Evolutionary conservation across 1,140 invertebrate genomes (phyloP).

Genomic region (Drosophila pseudoananassae): DNA sequence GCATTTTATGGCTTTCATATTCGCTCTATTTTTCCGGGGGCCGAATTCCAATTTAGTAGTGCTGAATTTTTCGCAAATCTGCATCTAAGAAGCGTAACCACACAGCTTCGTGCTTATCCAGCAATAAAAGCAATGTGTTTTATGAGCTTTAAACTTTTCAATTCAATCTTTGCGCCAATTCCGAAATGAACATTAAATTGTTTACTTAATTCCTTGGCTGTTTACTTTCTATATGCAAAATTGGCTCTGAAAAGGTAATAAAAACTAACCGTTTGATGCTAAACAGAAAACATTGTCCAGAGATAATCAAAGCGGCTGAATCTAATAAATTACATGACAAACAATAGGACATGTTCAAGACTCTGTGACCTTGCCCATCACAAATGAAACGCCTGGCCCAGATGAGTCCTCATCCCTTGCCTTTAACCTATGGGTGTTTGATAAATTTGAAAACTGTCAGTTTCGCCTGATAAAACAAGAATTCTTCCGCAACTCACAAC

Average conservation of each 20-base stretch:
- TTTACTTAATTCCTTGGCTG: conserved; percentile 52
- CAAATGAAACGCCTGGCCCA: conserved; percentile 31
- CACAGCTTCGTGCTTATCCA: conserved; percentile 36
- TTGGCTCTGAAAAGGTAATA: conserved; percentile 48
- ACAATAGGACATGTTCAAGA: conserved; percentile 54
- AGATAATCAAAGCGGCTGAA: conserved; percentile 19
- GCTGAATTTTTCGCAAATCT: conserved; percentile 16
- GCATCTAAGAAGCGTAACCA: conserved; percentile 18
- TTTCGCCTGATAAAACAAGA: conserved; percentile 58
- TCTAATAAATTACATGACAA: conserved; percentile 59
- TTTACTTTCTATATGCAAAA: conserved; percentile 42
- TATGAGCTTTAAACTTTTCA: conserved; percentile 52
- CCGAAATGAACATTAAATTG: conserved; percentile 57
- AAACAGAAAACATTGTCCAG: conserved; percentile 7
- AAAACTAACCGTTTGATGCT: conserved; percentile 41
- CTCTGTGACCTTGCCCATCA: conserved; percentile 59
- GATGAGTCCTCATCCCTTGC: conserved; percentile 35
- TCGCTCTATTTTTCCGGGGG: conserved; percentile 15
- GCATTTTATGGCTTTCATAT: conserved; percentile 57
- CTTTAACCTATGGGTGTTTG: conserved; percentile 42
- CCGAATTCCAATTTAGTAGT: conserved; percentile 13
- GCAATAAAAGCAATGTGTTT: conserved; percentile 49
- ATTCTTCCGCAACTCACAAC: conserved; percentile 19
- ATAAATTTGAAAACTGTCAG: conserved; percentile 79
- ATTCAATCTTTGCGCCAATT: conserved; percentile 44